phyloP scores from a whole-genome alignment of 2,888 invertebrate species.

The Pristionchus maxplancki region DNA sequence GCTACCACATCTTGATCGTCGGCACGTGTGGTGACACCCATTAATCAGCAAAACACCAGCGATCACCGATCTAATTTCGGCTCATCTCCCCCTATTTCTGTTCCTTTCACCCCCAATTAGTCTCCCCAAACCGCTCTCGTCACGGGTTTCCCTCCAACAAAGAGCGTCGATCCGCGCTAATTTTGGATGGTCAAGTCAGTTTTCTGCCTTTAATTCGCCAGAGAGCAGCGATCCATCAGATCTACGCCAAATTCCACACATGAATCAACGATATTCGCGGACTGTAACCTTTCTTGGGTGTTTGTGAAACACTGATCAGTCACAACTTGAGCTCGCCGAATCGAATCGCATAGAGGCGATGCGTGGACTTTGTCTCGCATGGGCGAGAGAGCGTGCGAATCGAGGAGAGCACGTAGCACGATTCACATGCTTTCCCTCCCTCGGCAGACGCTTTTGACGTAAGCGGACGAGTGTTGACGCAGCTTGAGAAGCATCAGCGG shows the following conservation, averaged over 20 bases:
- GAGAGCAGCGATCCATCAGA: neutral
- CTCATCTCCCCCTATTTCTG: neutral
- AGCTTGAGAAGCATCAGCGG: neutral
- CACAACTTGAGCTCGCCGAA: slow-evolving; percentile 3
- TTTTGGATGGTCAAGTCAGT: neutral
- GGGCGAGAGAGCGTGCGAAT: neutral
- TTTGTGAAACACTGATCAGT: slow-evolving; percentile 1
- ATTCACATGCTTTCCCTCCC: neutral
- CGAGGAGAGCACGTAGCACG: neutral
- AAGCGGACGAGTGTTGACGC: neutral
- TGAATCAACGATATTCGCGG: neutral
- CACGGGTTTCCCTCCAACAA: slow-evolving; percentile 3
- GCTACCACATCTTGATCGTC: neutral
- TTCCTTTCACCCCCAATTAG: neutral
- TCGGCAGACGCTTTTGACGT: neutral
- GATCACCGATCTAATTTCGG: neutral
- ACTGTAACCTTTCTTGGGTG: neutral
- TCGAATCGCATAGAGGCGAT: neutral
- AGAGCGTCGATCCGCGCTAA: neutral
- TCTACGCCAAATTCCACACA: neutral
- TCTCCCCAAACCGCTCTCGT: neutral
- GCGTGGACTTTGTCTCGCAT: neutral
- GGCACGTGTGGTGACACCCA: neutral
- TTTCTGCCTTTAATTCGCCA: neutral
- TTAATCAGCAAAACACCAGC: neutral